Conservation (phyloP, 1,140 invertebrate species). For the Arion vulgaris region DNA sequence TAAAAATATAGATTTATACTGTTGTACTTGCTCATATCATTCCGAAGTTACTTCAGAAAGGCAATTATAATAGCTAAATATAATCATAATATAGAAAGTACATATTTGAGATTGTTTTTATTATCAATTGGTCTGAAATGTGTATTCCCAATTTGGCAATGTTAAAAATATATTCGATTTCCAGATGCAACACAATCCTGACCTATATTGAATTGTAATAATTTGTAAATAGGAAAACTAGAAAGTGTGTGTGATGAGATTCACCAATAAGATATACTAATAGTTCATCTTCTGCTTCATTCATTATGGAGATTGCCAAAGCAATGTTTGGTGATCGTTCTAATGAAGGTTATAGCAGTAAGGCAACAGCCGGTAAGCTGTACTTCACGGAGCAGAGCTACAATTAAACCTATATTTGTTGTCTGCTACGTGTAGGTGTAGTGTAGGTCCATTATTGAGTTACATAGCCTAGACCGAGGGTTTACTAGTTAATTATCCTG, state of each 20-base stretch:
- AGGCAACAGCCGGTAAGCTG: conserved; percentile 58
- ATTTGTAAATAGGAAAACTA: neutral
- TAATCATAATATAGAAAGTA: too few relatives aligned
- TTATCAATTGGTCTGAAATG: too few relatives aligned
- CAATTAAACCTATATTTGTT: neutral
- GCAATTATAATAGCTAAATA: too few relatives aligned
- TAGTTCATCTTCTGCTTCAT: conserved; percentile 1
- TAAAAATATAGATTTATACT: too few relatives aligned
- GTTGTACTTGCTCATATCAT: too few relatives aligned
- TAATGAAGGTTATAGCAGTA: conserved; percentile 84
- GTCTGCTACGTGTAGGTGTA: neutral
- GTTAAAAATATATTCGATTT: neutral
- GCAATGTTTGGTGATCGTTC: conserved; percentile 84
- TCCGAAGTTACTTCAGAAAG: too few relatives aligned
- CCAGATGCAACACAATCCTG: neutral
- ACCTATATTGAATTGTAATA: conserved; percentile 21
- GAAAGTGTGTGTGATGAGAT: neutral
- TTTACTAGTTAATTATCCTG: neutral
- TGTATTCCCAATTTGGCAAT: neutral
- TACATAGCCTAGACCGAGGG: neutral
- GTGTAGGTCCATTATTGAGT: neutral
- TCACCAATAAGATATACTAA: neutral
- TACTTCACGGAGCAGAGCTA: neutral
- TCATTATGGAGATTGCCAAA: conserved; percentile 60
- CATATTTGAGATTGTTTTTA: too few relatives aligned